A percentile compares a stretch with the other conserved stretches of the same genome.
Evolutionary conservation across 2,113 vertebrate species (phyloP).

Genomic region (Cavia porcellus): DNA sequence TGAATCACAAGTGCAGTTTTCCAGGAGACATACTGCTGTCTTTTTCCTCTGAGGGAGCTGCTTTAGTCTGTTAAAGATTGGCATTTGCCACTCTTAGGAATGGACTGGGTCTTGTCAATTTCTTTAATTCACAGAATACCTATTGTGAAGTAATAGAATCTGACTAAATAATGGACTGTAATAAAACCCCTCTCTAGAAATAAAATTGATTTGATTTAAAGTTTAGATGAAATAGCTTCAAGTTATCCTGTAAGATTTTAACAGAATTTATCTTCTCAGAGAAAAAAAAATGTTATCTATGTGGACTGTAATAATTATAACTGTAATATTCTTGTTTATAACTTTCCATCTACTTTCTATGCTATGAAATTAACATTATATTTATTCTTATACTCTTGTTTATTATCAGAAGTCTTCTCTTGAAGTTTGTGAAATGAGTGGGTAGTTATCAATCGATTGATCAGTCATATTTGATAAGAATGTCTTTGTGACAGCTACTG

Average conservation of each 20-base stretch:
- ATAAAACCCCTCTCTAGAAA: conserved; percentile 58
- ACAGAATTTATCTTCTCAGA: neutral
- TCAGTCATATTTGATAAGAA: conserved; percentile 11
- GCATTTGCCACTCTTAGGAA: conserved; percentile 3
- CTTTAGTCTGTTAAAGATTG: neutral
- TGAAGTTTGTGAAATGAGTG: conserved; percentile 26
- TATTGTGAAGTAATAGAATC: conserved; percentile 40
- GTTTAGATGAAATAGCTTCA: conserved; percentile 46
- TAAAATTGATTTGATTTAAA: conserved; percentile 62
- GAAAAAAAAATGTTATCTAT: neutral
- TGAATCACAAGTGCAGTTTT: neutral
- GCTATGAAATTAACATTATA: neutral
- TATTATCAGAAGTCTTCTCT: neutral
- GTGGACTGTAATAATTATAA: conserved; percentile 11
- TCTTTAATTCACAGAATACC: conserved; percentile 62
- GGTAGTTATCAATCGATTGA: neutral
- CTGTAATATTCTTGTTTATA: neutral
- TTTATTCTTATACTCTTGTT: neutral
- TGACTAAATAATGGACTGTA: conserved; percentile 63
- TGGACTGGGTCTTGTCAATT: conserved; percentile 54
- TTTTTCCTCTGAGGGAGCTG: neutral
- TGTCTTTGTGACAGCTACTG: neutral
- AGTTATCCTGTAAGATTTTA: conserved; percentile 31
- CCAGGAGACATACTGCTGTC: neutral
- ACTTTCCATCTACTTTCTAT: neutral